These are phyloP conservation scores for Sus cebifrons DNA, from an alignment of 2,797 vertebrate species.

Conservation along the genomic window DNA sequence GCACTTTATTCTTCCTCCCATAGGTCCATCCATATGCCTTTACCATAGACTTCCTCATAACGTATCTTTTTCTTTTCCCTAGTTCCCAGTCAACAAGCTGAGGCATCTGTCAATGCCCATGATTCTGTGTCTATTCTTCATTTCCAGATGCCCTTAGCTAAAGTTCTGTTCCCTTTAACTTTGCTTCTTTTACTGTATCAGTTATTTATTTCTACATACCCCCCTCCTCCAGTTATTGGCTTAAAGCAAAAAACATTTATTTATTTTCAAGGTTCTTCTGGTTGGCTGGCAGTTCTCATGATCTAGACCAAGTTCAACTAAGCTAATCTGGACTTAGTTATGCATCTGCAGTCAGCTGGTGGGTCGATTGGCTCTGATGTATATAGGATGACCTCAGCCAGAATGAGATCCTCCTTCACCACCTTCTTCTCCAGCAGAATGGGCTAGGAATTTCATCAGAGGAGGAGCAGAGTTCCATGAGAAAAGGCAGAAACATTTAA, in stretches of 20 bases:
- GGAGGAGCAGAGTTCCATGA: not conserved
- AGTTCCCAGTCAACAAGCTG: not conserved
- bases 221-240: not conserved
- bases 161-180: not conserved
- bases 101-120: not conserved
- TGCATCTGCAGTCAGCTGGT: not conserved
- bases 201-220: not conserved
- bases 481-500: not conserved
- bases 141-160: not conserved
- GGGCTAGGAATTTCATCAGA: not conserved
- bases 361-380: not conserved
- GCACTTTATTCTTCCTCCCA: not conserved
- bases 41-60: not conserved
- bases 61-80: not conserved
- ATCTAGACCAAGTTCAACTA: not conserved
- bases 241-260: not conserved
- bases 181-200: not conserved
- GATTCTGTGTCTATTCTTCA: not conserved
- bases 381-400: not conserved
- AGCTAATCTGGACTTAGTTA: not conserved
- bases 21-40: not conserved
- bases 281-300: not conserved
- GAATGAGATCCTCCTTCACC: not conserved
- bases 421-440: not conserved
- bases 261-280: not conserved